Conservation (phyloP, 2,888 invertebrate species). For the Drosophila sordidapex region DNA sequence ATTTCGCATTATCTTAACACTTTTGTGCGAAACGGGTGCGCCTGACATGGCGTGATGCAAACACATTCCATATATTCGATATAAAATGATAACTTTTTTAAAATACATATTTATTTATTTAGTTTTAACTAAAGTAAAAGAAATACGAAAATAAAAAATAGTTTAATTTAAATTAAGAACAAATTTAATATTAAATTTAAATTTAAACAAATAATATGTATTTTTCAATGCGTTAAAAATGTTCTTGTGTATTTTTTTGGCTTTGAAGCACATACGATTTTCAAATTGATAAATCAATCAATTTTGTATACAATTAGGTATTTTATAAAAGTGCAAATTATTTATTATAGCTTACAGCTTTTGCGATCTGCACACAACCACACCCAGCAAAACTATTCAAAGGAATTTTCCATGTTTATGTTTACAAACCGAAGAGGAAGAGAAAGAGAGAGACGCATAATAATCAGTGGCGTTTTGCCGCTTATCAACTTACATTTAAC, state of each 20-base stretch:
- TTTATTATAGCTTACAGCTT: background rate
- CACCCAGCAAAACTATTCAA: background rate
- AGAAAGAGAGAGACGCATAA: background rate
- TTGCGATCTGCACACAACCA: background rate
- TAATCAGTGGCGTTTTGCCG: constrained; percentile 6
- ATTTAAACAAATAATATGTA: background rate
- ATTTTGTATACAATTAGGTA: background rate
- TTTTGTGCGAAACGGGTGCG: constrained; percentile 53
- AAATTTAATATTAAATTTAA: background rate
- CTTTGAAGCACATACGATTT: background rate
- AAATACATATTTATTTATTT: background rate
- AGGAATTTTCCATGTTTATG: constrained; percentile 22
- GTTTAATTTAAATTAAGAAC: background rate
- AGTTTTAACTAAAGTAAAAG: background rate
- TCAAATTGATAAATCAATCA: background rate
- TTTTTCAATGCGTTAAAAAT: background rate
- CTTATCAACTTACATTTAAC: constrained; percentile 31
- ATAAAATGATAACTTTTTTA: background rate
- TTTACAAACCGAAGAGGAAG: constrained; percentile 16
- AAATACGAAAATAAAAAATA: background rate
- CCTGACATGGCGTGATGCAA: constrained; percentile 50
- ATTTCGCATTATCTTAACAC: constrained; percentile 56
- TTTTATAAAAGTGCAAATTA: background rate
- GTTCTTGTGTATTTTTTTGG: background rate
- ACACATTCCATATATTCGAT: background rate